Percentiles rank a stretch among this genome's conserved stretches.
phyloP scores from a whole-genome alignment of 2,113 vertebrate genomes.

The Amphiprion ocellaris region DNA sequence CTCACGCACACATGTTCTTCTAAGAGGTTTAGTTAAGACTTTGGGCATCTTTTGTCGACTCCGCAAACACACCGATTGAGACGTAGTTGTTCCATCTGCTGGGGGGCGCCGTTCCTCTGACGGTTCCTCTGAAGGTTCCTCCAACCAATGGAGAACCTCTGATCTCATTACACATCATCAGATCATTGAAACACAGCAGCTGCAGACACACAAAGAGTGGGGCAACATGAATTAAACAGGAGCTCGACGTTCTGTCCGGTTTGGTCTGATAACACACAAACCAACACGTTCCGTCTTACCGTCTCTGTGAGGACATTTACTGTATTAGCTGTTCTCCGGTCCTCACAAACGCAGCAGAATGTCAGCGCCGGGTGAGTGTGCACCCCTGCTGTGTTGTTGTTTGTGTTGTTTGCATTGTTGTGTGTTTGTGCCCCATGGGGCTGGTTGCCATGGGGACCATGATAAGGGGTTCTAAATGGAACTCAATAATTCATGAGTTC shows the following conservation, averaged over 20 bases:
- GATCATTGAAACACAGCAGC: too few species aligned
- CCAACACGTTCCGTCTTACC: neutral
- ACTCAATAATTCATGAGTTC: slow-evolving; percentile 74
- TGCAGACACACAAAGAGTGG: neutral
- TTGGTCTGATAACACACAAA: slow-evolving; percentile 40
- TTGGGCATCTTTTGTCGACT: too few species aligned
- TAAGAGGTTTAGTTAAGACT: too few species aligned
- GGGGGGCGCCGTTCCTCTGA: too few species aligned
- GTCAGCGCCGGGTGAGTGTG: neutral
- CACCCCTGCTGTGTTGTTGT: slow-evolving; percentile 7
- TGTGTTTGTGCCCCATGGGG: slow-evolving; percentile 25
- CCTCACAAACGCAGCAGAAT: neutral
- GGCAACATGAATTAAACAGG: slow-evolving; percentile 52
- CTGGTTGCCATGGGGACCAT: slow-evolving; percentile 71
- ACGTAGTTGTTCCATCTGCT: too few species aligned
- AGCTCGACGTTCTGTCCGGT: slow-evolving; percentile 31
- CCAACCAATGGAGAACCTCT: too few species aligned
- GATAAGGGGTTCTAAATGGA: slow-evolving; percentile 70
- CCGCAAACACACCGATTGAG: too few species aligned
- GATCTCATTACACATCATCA: too few species aligned
- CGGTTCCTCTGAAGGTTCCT: too few species aligned
- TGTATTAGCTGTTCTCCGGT: too few species aligned
- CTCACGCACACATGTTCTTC: too few species aligned
- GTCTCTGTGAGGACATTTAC: too few species aligned
- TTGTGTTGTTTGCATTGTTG: slow-evolving; percentile 31